Evolutionary conservation across 1,140 invertebrate genomes (phyloP).

Genomic region (Trinorchestia longiramus): DNA sequence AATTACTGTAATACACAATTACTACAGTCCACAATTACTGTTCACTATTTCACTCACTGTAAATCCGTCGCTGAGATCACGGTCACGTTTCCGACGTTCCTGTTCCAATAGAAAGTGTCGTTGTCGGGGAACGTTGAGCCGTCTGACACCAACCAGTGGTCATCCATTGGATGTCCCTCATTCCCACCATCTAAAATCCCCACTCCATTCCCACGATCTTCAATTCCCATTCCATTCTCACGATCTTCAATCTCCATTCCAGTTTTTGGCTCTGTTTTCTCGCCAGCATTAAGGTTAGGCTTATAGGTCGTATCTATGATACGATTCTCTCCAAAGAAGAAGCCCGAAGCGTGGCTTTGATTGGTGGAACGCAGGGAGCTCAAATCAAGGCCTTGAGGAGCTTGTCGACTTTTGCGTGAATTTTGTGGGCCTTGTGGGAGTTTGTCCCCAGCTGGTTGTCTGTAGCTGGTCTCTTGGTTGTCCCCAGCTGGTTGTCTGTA

Average conservation of each 20-base stretch:
- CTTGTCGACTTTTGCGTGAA: not conserved
- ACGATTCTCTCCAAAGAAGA: no score
- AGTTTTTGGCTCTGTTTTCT: no score
- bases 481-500: not conserved
- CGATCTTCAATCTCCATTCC: no score
- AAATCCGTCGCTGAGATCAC: conserved; percentile 2
- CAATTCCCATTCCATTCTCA: no score
- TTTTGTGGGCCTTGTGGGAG: not conserved
- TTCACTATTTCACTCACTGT: not conserved
- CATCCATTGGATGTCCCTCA: not conserved
- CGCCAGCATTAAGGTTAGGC: no score
- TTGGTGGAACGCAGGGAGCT: not conserved
- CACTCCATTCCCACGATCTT: not conserved
- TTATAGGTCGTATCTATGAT: no score
- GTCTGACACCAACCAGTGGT: not conserved
- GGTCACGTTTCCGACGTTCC: conserved; percentile 6
- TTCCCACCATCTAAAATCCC: not conserved
- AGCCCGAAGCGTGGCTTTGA: not conserved
- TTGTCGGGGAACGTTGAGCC: conserved; percentile 46
- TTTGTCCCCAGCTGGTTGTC: not conserved
- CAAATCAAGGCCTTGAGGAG: not conserved
- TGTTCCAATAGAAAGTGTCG: conserved; percentile 56
- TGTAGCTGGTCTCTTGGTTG: not conserved
- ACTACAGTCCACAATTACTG: not conserved
- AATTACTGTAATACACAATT: not conserved